These are phyloP conservation scores for Nineta flava DNA, from an alignment of 2,888 invertebrate species.

Conservation along the genomic window DNA sequence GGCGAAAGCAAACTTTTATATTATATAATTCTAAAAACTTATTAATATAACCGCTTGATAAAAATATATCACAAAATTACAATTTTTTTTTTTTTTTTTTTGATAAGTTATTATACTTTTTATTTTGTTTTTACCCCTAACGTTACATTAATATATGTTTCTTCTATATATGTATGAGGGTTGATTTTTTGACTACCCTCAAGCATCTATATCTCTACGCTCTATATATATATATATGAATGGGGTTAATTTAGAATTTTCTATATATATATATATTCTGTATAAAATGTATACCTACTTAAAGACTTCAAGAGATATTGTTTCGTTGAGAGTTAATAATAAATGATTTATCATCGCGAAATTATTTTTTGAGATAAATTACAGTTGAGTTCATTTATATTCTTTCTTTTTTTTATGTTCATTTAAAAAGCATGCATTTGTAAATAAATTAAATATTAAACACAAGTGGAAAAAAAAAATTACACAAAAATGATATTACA, in stretches of 20 bases:
- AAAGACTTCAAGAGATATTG: slow-evolving; percentile 3
- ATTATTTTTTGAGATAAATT: neutral
- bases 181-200: neutral
- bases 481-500: neutral
- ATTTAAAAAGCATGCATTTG: neutral
- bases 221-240: neutral
- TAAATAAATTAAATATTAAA: no score
- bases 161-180: slow-evolving; percentile 2
- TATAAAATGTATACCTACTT: no score
- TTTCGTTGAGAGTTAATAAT: slow-evolving; percentile 4
- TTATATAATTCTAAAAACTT: neutral
- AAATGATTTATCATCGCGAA: slow-evolving; percentile 2
- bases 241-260: slow-evolving; percentile 8
- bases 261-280: no score
- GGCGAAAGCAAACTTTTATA: neutral
- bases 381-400: no score
- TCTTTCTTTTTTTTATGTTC: neutral
- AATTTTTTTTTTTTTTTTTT: neutral
- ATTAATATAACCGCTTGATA: slow-evolving; percentile 4
- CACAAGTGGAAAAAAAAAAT: neutral
- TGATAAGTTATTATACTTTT: slow-evolving; percentile 6
- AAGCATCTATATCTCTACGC: neutral
- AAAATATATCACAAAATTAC: slow-evolving; percentile 7
- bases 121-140: slow-evolving; percentile 8
- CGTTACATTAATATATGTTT: slow-evolving; percentile 6